A percentile compares a stretch with the other conserved stretches of the same genome.
These are phyloP conservation scores for Corydoras maculifer DNA, from an alignment of 2,113 vertebrate genomes.

Conservation along the genomic window DNA sequence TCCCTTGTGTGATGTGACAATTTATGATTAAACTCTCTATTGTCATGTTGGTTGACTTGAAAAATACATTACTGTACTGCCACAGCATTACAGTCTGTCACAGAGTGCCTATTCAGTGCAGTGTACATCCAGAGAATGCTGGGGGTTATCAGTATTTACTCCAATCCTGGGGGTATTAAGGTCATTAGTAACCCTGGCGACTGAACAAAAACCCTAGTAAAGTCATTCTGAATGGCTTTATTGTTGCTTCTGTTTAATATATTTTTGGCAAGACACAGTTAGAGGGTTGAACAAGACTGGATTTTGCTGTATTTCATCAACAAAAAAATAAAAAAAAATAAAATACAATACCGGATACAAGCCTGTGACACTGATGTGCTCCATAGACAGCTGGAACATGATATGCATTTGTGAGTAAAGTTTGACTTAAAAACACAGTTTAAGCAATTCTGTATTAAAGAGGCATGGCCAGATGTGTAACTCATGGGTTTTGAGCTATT, in stretches of 20 bases:
- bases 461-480: no score
- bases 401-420: no score
- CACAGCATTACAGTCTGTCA: slow-evolving; percentile 7
- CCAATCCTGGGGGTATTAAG: slow-evolving; percentile 27
- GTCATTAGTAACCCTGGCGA: slow-evolving; percentile 32
- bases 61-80: no score
- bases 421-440: no score
- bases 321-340: slow-evolving; percentile 33
- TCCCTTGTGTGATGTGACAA: no score
- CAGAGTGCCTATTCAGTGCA: slow-evolving; percentile 21
- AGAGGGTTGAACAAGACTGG: slow-evolving; percentile 3
- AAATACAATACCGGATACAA: slow-evolving; percentile 25
- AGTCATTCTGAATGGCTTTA: slow-evolving; percentile 43
- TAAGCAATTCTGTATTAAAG: no score
- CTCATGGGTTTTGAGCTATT: no score
- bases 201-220: slow-evolving; percentile 25
- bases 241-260: slow-evolving; percentile 43
- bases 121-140: slow-evolving; percentile 10
- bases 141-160: slow-evolving; percentile 24
- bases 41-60: background rate
- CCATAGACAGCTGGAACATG: no score
- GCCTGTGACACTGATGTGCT: no score
- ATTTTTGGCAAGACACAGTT: slow-evolving; percentile 26
- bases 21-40: background rate
- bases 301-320: slow-evolving; percentile 15